A percentile compares a stretch with the other conserved stretches of the same genome.
phyloP scores from a whole-genome alignment of 2,888 invertebrate genomes.

The Podotricha telesiphe region DNA sequence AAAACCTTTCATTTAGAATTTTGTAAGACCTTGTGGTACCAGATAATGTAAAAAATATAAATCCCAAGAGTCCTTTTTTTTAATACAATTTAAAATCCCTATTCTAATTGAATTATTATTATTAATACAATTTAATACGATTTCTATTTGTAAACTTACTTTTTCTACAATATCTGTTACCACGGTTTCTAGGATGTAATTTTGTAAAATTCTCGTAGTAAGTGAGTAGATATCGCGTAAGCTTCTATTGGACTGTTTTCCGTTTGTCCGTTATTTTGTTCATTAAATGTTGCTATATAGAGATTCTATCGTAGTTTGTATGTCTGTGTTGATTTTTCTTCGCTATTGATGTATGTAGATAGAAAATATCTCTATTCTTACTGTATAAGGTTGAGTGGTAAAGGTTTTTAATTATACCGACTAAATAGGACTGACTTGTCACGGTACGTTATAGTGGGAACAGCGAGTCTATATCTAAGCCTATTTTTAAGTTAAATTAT shows the following conservation, averaged over 20 bases:
- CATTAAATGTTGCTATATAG: slow-evolving; percentile 49
- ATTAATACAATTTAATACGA: too few relatives aligned
- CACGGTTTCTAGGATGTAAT: slow-evolving; percentile 36
- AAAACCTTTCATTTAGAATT: slow-evolving; percentile 39
- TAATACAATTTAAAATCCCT: too few relatives aligned
- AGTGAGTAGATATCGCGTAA: slow-evolving; percentile 44
- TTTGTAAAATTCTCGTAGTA: slow-evolving; percentile 47
- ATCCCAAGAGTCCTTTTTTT: too few relatives aligned
- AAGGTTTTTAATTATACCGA: not conserved
- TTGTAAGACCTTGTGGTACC: slow-evolving; percentile 45
- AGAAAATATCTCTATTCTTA: slow-evolving; percentile 22
- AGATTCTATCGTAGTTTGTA: slow-evolving; percentile 50
- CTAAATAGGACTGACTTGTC: too few relatives aligned
- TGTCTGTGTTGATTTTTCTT: slow-evolving; percentile 33
- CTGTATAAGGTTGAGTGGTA: slow-evolving; percentile 1
- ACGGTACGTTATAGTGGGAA: too few relatives aligned
- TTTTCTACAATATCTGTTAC: slow-evolving; percentile 25
- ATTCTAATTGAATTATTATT: too few relatives aligned
- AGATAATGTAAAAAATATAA: too few relatives aligned
- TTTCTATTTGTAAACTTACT: not conserved
- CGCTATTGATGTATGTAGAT: slow-evolving; percentile 36
- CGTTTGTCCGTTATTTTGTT: slow-evolving; percentile 45
- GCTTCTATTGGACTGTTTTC: slow-evolving; percentile 47
- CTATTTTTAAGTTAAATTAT: not conserved
- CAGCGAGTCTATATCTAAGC: not conserved